Evolutionary conservation across 2,113 vertebrate species (phyloP).

Genomic region (Pluvianellus socialis): DNA sequence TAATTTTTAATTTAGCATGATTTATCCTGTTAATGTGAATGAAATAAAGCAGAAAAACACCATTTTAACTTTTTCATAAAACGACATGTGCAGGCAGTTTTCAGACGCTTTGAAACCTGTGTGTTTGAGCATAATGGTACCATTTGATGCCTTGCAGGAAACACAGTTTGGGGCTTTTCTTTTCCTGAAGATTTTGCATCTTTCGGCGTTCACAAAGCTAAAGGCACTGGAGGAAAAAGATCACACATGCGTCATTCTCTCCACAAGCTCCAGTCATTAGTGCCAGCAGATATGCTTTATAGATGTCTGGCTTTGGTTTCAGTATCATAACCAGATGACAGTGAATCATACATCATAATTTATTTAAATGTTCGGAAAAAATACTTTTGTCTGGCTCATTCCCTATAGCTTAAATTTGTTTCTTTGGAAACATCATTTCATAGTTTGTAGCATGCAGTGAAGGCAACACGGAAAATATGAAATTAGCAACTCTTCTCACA

Average conservation of each 20-base stretch:
- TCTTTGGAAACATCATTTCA: not conserved
- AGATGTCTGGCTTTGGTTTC: slow-evolving; percentile 26
- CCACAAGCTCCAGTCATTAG: not conserved
- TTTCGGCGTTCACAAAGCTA: not conserved
- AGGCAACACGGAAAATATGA: not conserved
- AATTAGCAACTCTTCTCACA: not conserved
- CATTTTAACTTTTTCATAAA: not conserved
- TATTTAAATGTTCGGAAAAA: not conserved
- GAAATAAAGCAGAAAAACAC: not conserved
- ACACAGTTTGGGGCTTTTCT: not conserved
- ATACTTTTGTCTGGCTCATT: not conserved
- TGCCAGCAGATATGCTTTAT: slow-evolving; percentile 28
- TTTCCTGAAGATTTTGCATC: not conserved
- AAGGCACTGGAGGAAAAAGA: not conserved
- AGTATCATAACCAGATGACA: slow-evolving; percentile 27
- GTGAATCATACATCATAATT: slow-evolving; percentile 6
- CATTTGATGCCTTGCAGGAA: not conserved
- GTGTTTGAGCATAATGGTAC: not conserved
- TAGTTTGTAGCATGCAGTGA: not conserved
- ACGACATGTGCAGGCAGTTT: not conserved
- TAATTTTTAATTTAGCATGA: not conserved
- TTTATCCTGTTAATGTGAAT: not conserved
- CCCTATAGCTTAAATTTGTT: not conserved
- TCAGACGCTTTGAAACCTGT: not conserved
- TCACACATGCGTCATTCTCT: not conserved